Conservation (phyloP, 2,113 vertebrate genomes). For the Nothoprocta perdicaria region DNA sequence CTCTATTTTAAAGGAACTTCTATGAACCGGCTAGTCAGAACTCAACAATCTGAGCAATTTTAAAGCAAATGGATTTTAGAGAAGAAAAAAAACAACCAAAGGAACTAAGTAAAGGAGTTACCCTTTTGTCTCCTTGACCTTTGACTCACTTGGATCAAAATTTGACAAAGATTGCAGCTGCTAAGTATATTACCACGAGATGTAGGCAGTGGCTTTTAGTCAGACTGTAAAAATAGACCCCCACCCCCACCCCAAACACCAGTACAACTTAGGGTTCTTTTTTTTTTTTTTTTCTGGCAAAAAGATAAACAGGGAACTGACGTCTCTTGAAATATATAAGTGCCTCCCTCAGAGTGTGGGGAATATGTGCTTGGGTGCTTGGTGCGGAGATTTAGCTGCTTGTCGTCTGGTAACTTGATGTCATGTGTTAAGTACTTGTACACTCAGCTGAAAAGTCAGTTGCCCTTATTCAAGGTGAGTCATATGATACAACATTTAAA, state of each 20-base stretch:
- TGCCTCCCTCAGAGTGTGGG: constrained; percentile 31
- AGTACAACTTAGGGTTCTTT: background rate
- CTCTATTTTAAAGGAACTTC: background rate
- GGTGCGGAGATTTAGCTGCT: constrained; percentile 45
- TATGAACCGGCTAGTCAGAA: background rate
- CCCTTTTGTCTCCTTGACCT: constrained; percentile 71
- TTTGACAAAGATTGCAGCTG: constrained; percentile 29
- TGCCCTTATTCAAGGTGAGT: constrained; percentile 73
- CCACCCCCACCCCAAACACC: background rate
- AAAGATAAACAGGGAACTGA: constrained; percentile 65
- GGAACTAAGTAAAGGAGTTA: constrained; percentile 1
- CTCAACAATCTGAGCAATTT: background rate
- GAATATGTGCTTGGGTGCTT: constrained; percentile 34
- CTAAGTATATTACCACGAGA: constrained; percentile 57
- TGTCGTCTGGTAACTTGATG: constrained; percentile 35
- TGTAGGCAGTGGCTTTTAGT: constrained; percentile 67
- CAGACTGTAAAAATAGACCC: constrained; percentile 71
- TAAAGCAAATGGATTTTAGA: background rate
- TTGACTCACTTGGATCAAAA: constrained; percentile 74
- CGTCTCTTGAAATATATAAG: constrained; percentile 71
- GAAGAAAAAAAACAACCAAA: background rate
- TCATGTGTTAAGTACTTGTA: constrained; percentile 40
- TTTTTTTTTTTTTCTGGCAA: constrained; percentile 52
- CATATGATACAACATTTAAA: background rate
- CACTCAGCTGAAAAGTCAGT: constrained; percentile 38